phyloP scores from a whole-genome alignment of 2,888 invertebrate species.

The Meteorus colon region DNA sequence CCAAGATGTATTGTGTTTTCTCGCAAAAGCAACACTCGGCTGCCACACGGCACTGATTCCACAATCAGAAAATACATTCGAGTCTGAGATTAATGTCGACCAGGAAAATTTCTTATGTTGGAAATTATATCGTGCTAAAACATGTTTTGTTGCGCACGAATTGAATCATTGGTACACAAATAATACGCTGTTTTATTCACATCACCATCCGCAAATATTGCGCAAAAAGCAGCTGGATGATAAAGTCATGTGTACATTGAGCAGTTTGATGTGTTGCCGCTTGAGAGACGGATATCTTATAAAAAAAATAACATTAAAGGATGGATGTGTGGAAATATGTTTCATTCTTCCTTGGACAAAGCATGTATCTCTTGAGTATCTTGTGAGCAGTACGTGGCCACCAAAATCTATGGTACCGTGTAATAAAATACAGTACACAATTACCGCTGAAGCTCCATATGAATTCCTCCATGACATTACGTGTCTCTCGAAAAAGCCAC shows the following conservation, averaged over 20 bases:
- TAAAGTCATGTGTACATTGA: conserved; percentile 78
- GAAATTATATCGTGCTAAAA: conserved; percentile 65
- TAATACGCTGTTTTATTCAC: conserved; percentile 77
- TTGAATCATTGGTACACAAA: conserved; percentile 64
- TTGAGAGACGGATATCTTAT: conserved; percentile 83
- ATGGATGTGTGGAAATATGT: conserved; percentile 78
- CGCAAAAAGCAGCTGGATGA: conserved; percentile 80
- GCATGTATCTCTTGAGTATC: conserved; percentile 82
- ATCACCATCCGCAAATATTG: conserved; percentile 76
- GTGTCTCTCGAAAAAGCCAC: conserved; percentile 78
- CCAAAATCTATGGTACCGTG: conserved; percentile 67
- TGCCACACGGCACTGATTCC: conserved; percentile 79
- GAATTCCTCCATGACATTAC: conserved; percentile 85
- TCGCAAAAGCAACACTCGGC: conserved; percentile 85
- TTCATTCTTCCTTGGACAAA: conserved; percentile 84
- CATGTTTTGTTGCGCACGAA: conserved; percentile 49
- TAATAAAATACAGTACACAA: conserved; percentile 72
- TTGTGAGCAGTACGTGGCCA: conserved; percentile 78
- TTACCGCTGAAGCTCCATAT: conserved; percentile 78
- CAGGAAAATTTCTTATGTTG: conserved; percentile 77
- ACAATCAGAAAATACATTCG: conserved; percentile 59
- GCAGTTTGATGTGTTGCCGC: conserved; percentile 81
- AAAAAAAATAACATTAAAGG: conserved; percentile 74
- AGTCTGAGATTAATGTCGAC: conserved; percentile 75
- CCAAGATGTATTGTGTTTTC: conserved; percentile 83